phyloP scores from a whole-genome alignment of 2,113 vertebrate species.

The Alethe castanea region DNA sequence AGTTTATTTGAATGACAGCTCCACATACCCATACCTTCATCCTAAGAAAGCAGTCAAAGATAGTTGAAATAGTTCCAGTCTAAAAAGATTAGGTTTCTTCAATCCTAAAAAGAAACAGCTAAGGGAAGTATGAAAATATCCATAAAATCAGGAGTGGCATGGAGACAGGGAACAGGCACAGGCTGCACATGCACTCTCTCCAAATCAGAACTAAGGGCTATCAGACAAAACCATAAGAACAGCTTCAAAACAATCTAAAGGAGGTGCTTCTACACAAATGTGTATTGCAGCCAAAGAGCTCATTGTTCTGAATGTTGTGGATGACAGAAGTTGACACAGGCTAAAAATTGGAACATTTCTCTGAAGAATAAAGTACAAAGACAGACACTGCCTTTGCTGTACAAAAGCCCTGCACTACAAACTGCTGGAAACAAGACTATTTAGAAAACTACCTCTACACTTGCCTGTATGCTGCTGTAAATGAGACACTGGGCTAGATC shows the following conservation, averaged over 20 bases:
- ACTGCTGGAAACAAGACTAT: background rate
- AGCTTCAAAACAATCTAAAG: background rate
- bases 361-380: background rate
- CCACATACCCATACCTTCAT: background rate
- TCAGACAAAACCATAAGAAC: background rate
- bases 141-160: background rate
- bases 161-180: background rate
- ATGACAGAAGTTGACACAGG: background rate
- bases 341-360: background rate
- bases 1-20: background rate
- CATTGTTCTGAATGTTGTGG: background rate
- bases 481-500: background rate
- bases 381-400: background rate
- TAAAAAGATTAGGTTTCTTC: constrained; percentile 1
- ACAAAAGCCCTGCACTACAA: background rate
- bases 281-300: background rate
- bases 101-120: background rate
- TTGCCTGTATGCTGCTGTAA: background rate
- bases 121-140: background rate
- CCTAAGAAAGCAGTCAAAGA: background rate
- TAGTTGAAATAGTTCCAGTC: background rate
- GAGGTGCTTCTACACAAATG: background rate
- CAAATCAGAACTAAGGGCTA: background rate
- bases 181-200: background rate
- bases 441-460: background rate